phyloP scores from a whole-genome alignment of 2,113 vertebrate species.

The Syngnathus floridae region DNA sequence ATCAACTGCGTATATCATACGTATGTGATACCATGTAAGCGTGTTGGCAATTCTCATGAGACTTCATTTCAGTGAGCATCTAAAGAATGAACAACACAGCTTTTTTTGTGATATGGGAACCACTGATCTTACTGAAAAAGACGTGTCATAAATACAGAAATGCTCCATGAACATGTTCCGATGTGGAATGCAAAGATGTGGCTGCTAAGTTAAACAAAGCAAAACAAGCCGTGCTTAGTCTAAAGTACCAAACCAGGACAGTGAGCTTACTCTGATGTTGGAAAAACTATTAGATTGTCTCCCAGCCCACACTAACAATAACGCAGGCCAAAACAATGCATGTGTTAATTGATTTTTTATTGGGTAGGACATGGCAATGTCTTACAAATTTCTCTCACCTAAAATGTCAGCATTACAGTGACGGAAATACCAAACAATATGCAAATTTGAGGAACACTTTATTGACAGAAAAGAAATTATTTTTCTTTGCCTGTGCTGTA shows the following conservation, averaged over 20 bases:
- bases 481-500: background rate
- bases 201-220: no score
- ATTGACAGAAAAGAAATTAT: background rate
- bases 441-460: conserved; percentile 6
- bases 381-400: background rate
- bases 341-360: background rate
- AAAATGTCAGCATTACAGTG: background rate
- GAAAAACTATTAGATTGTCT: background rate
- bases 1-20: no score
- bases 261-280: background rate
- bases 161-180: no score
- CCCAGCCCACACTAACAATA: background rate
- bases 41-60: no score
- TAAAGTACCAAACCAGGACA: background rate
- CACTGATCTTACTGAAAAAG: no score
- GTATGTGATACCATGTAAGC: no score
- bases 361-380: background rate
- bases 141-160: no score
- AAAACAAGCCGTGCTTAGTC: no score
- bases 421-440: conserved; percentile 12
- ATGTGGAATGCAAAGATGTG: no score
- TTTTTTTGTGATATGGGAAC: no score
- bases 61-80: no score
- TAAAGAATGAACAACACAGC: no score
- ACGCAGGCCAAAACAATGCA: background rate